Percentiles rank a stretch among this genome's conserved stretches.
Conservation (phyloP, 2,888 invertebrate species). For the Helicoverpa assulta region DNA sequence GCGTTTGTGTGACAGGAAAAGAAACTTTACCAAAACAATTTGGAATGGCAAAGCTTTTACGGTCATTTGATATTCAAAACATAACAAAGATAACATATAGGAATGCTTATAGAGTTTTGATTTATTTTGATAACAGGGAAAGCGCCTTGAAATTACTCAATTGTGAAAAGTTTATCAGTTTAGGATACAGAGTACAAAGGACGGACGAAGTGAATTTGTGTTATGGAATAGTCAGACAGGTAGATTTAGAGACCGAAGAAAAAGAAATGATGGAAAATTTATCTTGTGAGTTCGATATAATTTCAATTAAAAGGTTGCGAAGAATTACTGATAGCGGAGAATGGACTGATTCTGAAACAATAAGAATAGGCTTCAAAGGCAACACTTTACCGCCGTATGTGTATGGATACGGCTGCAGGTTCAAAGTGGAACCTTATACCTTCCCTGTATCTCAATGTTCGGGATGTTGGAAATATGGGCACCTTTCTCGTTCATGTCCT, state of each 20-base stretch:
- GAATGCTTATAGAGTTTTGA: slow-evolving; percentile 8
- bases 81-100: slow-evolving; percentile 11
- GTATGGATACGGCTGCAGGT: slow-evolving; percentile 23
- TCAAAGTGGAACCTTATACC: slow-evolving; percentile 37
- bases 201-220: slow-evolving; percentile 10
- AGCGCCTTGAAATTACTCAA: background rate
- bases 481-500: slow-evolving; percentile 12
- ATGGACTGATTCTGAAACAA: slow-evolving; percentile 23
- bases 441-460: slow-evolving; percentile 41
- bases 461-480: slow-evolving; percentile 33
- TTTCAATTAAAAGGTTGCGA: slow-evolving; percentile 15
- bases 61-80: background rate
- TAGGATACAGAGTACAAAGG: slow-evolving; percentile 11
- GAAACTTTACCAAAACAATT: slow-evolving; percentile 13
- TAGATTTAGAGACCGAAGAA: slow-evolving; percentile 25
- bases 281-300: slow-evolving; percentile 5
- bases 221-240: slow-evolving; percentile 21
- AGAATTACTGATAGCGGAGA: slow-evolving; percentile 6
- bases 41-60: slow-evolving; percentile 11
- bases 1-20: slow-evolving; percentile 12
- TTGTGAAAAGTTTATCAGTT: slow-evolving; percentile 7
- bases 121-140: background rate
- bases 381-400: too few relatives aligned
- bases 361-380: slow-evolving; percentile 24
- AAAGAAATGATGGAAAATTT: slow-evolving; percentile 20